Evolutionary conservation across 2,113 vertebrate species (phyloP).

Genomic region (Puntigrus tetrazona): DNA sequence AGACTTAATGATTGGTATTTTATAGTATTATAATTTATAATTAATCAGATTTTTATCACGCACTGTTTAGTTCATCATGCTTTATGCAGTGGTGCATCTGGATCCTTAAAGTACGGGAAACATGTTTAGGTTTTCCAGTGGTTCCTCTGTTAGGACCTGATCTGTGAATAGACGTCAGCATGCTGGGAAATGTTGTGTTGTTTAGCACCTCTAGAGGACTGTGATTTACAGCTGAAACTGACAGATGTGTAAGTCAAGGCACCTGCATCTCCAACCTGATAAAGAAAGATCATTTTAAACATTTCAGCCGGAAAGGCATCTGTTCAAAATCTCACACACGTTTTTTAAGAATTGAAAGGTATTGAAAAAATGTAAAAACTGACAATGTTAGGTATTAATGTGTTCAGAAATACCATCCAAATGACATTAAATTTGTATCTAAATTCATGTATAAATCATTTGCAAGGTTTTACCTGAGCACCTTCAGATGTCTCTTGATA

Average conservation of each 20-base stretch:
- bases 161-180: background rate
- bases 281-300: background rate
- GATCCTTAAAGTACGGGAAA: background rate
- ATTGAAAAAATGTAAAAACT: background rate
- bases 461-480: background rate
- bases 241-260: slow-evolving; percentile 23
- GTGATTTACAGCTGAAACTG: slow-evolving; percentile 29
- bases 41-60: background rate
- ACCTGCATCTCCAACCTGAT: slow-evolving; percentile 1
- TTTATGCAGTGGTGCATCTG: background rate
- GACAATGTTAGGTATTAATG: background rate
- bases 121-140: background rate
- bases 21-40: background rate
- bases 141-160: background rate
- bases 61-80: background rate
- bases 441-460: background rate
- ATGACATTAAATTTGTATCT: background rate
- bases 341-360: background rate
- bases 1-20: background rate
- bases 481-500: slow-evolving; percentile 1
- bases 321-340: background rate
- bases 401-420: background rate
- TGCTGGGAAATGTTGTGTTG: slow-evolving; percentile 13
- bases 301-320: background rate
- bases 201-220: slow-evolving; percentile 21